Percentiles rank a stretch among this genome's conserved stretches.
Evolutionary conservation across 2,888 invertebrate species (phyloP).

Genomic region (Nowickia ferox): DNA sequence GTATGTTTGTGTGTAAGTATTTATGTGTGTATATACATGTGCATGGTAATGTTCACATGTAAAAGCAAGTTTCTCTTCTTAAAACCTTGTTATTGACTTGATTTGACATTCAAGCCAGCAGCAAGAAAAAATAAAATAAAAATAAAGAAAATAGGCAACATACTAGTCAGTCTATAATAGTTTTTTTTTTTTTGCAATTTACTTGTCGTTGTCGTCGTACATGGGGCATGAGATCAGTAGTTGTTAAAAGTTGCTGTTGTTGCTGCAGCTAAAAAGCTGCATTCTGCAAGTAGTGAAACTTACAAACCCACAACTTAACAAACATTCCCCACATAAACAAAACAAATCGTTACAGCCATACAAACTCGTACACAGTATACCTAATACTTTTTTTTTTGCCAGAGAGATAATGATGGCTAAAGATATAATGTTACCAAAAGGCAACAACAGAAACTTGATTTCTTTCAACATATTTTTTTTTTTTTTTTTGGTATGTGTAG

Average conservation of each 20-base stretch:
- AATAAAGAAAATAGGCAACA: conserved; percentile 67
- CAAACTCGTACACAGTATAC: not conserved
- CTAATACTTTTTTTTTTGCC: not conserved
- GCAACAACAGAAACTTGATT: conserved; percentile 62
- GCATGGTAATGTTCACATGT: conserved; percentile 21
- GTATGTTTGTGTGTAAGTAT: not conserved
- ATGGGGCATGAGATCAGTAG: conserved; percentile 72
- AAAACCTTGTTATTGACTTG: conserved; percentile 72
- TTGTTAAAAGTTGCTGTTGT: conserved; percentile 37
- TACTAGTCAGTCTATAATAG: conserved; percentile 37
- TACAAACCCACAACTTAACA: conserved; percentile 43
- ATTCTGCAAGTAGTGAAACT: conserved; percentile 59
- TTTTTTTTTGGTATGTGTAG: not conserved
- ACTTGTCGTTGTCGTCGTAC: conserved; percentile 34
- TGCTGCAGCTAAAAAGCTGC: conserved; percentile 37
- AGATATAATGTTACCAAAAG: conserved; percentile 56
- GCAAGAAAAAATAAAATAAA: conserved; percentile 17
- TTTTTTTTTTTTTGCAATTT: conserved; percentile 43
- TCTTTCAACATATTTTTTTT: conserved; percentile 57
- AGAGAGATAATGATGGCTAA: conserved; percentile 51
- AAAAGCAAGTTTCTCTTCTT: conserved; percentile 69
- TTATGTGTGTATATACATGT: not conserved
- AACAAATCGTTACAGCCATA: conserved; percentile 15
- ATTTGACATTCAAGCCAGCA: conserved; percentile 70
- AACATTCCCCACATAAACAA: conserved; percentile 39